Evolutionary conservation across 2,888 invertebrate genomes (phyloP).

Genomic region (Conomelus anceps): DNA sequence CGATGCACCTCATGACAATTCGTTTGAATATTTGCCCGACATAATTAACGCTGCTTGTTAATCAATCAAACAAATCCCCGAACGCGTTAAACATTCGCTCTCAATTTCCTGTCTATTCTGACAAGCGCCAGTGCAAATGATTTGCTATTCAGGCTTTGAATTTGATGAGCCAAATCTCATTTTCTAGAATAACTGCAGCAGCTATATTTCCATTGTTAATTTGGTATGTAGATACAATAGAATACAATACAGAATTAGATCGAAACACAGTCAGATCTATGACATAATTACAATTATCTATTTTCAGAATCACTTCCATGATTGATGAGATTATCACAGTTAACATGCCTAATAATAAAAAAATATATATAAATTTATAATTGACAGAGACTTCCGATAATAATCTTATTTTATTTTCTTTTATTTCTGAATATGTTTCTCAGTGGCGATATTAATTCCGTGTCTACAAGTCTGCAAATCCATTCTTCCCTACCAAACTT

Average conservation of each 20-base stretch:
- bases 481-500: too few relatives aligned
- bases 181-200: neutral
- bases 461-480: too few relatives aligned
- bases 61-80: slow-evolving; percentile 8
- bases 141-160: neutral
- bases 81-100: neutral
- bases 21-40: neutral
- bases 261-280: neutral
- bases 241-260: neutral
- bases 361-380: too few relatives aligned
- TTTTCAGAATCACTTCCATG: too few relatives aligned
- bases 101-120: neutral
- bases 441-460: too few relatives aligned
- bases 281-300: too few relatives aligned
- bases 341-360: too few relatives aligned
- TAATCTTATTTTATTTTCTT: too few relatives aligned
- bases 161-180: neutral
- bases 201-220: neutral
- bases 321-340: too few relatives aligned
- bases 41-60: neutral
- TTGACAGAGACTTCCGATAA: too few relatives aligned
- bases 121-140: neutral
- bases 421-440: too few relatives aligned
- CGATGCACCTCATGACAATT: neutral
- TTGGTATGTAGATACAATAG: neutral